Percentiles rank a stretch among this genome's conserved stretches.
Conservation (phyloP, 2,888 invertebrate species). For the Peribatodes rhomboidaria region DNA sequence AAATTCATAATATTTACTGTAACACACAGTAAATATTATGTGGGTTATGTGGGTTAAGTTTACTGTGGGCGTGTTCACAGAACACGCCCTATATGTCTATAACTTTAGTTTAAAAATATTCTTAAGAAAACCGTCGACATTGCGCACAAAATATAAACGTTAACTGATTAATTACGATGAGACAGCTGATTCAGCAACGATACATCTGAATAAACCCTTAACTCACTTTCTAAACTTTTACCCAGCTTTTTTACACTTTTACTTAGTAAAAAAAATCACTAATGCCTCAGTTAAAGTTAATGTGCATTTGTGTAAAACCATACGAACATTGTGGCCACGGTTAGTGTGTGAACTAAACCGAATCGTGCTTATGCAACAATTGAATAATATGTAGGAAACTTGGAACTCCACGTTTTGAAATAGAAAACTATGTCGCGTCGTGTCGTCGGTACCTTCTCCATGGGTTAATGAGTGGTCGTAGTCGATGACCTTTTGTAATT, state of each 20-base stretch:
- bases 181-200: not conserved
- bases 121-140: too few species aligned
- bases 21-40: too few species aligned
- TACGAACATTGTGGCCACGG: constrained; percentile 18
- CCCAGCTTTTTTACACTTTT: constrained; percentile 24
- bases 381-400: constrained; percentile 29
- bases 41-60: too few species aligned
- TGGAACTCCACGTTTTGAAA: constrained; percentile 18
- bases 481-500: not conserved
- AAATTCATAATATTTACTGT: not conserved
- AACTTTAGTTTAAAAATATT: too few species aligned
- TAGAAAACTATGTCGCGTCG: constrained; percentile 20
- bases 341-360: constrained; percentile 31
- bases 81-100: too few species aligned
- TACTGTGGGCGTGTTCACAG: too few species aligned
- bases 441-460: constrained; percentile 9
- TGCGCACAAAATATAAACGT: not conserved
- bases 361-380: constrained; percentile 28
- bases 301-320: constrained; percentile 27
- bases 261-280: constrained; percentile 8
- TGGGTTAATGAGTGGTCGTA: not conserved
- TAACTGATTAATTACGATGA: not conserved
- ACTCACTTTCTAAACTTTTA: constrained; percentile 27
- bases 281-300: constrained; percentile 17
- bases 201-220: not conserved